Conservation (phyloP, 2,888 invertebrate genomes). For the Calameuta filiformis region DNA sequence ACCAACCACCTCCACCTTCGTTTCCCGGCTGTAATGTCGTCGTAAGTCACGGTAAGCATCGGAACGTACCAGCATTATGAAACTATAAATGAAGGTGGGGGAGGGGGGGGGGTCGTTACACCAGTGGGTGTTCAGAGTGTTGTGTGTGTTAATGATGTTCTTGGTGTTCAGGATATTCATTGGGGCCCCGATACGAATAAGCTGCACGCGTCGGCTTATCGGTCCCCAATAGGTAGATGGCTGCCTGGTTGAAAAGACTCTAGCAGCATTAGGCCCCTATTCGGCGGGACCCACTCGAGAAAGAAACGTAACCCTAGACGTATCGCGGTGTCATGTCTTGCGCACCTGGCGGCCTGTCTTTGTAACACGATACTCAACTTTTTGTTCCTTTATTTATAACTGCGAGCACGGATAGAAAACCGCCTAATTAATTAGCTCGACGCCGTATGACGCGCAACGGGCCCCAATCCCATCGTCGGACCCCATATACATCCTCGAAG, state of each 20-base stretch:
- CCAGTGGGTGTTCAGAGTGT: neutral
- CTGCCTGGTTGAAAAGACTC: neutral
- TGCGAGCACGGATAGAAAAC: slow-evolving; percentile 15
- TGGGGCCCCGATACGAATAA: neutral
- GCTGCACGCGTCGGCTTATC: neutral
- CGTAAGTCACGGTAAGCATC: slow-evolving; percentile 39
- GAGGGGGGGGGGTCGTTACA: slow-evolving; percentile 5
- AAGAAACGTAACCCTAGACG: slow-evolving; percentile 60
- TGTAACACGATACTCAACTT: slow-evolving; percentile 58
- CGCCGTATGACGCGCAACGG: neutral
- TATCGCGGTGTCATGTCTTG: slow-evolving; percentile 58
- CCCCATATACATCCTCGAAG: neutral
- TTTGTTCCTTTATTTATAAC: slow-evolving; percentile 28
- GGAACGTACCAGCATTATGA: slow-evolving; percentile 40
- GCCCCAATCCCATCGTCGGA: neutral
- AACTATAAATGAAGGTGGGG: slow-evolving; percentile 33
- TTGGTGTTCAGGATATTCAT: neutral
- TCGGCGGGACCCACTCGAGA: slow-evolving; percentile 28
- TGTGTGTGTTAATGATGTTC: neutral
- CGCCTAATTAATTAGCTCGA: slow-evolving; percentile 29
- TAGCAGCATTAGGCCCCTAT: neutral
- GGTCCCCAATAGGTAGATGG: neutral
- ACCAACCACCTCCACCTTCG: slow-evolving; percentile 31
- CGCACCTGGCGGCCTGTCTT: slow-evolving; percentile 62
- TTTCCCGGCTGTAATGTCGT: slow-evolving; percentile 29